Percentiles rank a stretch among this genome's conserved stretches.
phyloP scores from a whole-genome alignment of 2,113 vertebrate species.

The Pongo abelii region DNA sequence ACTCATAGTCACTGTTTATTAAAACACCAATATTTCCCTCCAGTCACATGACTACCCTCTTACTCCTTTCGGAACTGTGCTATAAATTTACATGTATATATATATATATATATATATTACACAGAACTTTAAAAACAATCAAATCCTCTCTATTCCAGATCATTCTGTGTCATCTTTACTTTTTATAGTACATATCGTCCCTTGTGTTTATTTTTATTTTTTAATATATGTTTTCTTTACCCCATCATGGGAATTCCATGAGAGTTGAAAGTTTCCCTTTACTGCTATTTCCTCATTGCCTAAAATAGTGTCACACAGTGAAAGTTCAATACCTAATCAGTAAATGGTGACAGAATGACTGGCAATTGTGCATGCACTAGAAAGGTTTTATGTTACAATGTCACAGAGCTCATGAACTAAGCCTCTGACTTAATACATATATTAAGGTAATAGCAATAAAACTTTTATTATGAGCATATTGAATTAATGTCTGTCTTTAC shows the following conservation, averaged over 20 bases:
- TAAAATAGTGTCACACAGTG: not conserved
- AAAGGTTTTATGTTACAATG: not conserved
- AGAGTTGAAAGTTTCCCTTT: not conserved
- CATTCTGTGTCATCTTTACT: not conserved
- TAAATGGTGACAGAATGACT: not conserved
- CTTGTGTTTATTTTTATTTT: not conserved
- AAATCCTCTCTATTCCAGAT: too few relatives aligned
- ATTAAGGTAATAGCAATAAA: not conserved
- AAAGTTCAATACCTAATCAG: not conserved
- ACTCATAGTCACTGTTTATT: not conserved
- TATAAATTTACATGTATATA: not conserved
- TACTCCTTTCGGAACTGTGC: not conserved
- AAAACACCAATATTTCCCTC: not conserved
- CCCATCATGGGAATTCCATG: not conserved
- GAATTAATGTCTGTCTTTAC: not conserved
- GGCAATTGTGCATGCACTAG: not conserved
- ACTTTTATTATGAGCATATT: not conserved
- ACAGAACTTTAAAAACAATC: not conserved
- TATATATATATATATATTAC: not conserved
- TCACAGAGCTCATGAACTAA: not conserved
- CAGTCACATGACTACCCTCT: not conserved
- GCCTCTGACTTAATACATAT: not conserved
- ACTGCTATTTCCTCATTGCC: not conserved
- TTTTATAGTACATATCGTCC: not conserved
- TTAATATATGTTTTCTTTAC: not conserved